These are phyloP conservation scores for Talpa occidentalis DNA, from an alignment of 2,113 vertebrate species.

Conservation along the genomic window DNA sequence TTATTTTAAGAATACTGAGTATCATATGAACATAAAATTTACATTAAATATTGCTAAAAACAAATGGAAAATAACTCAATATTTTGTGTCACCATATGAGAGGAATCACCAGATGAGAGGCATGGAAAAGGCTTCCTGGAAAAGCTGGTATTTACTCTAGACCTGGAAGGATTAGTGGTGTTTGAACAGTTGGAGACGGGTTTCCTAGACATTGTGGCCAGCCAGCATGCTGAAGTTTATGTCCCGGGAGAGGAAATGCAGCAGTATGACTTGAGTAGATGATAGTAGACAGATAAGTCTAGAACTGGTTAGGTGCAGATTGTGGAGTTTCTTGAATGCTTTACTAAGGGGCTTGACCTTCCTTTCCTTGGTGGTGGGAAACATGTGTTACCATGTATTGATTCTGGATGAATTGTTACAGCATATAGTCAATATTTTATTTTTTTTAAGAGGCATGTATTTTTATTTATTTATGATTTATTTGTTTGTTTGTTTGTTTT, in stretches of 20 bases:
- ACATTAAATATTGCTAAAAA: not conserved
- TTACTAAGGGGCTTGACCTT: not conserved
- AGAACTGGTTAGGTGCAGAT: not conserved
- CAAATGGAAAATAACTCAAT: not conserved
- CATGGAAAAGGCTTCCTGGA: not conserved
- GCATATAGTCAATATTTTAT: not conserved
- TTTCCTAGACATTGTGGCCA: not conserved
- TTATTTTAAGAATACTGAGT: constrained; percentile 9
- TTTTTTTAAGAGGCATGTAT: too few species aligned
- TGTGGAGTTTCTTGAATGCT: not conserved
- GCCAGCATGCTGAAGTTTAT: not conserved
- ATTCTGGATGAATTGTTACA: constrained; percentile 32
- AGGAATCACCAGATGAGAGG: too few species aligned
- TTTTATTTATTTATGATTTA: too few species aligned
- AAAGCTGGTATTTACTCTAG: not conserved
- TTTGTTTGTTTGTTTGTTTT: too few species aligned
- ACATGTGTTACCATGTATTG: not conserved
- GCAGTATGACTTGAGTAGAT: not conserved
- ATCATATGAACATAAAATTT: not conserved
- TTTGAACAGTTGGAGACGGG: not conserved
- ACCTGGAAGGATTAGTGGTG: not conserved
- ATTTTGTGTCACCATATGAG: not conserved
- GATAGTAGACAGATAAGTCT: not conserved
- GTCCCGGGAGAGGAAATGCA: not conserved
- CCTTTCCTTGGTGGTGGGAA: not conserved